Evolutionary conservation across 1,140 invertebrate species (phyloP), one percentile per base, ranked within the genome.

Genomic region (Octopus bimaculoides): DNA sequence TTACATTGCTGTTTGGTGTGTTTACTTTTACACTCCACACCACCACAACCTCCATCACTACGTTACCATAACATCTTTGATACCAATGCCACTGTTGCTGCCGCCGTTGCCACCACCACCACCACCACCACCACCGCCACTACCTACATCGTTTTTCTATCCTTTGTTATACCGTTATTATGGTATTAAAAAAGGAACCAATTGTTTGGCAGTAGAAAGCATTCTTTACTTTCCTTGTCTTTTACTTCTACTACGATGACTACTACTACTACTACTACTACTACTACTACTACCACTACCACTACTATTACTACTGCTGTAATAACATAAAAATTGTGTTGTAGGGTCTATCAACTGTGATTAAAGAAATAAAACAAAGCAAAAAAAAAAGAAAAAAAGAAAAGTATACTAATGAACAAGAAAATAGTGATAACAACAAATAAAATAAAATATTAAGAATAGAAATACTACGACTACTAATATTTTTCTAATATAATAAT

Each of bases 211-310:
- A 41, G 26, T 41, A 41, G 26, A 41, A 41, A 41, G 26, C 26
- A 3, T 41, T 41, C 26, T 41, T 41, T 41, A 41, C 26, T 41
- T 41, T 41, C 26, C 26, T 41, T 41, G 17, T n/a, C 75, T 76
- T n/a, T 41, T 76, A 76, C 75, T 76, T n/a, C 75, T 76, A 3
- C 75, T 76, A 76, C 4, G 17, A 41, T 41, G 17, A 76, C 75
- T 2, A 76, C 75, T 76, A 76, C 75, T 76, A 76, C 75, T 3
- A 76, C 77, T 54, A 77, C 77, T 77, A 54, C 26, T 76, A 76
- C 75, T 3, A 76, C 77, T 54, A 77, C 77, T 77, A 54, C 26
- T 54, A 77, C 77, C 54, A 54, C 53, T 2, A 77, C 20, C 52
- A 76, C 75, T 1, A 76, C 17, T 12, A 76, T 3, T n/a, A 76